Base-by-base conservation (phyloP, 2,797 vertebrate genomes). In the Kryptolebias ocellatus region DNA sequence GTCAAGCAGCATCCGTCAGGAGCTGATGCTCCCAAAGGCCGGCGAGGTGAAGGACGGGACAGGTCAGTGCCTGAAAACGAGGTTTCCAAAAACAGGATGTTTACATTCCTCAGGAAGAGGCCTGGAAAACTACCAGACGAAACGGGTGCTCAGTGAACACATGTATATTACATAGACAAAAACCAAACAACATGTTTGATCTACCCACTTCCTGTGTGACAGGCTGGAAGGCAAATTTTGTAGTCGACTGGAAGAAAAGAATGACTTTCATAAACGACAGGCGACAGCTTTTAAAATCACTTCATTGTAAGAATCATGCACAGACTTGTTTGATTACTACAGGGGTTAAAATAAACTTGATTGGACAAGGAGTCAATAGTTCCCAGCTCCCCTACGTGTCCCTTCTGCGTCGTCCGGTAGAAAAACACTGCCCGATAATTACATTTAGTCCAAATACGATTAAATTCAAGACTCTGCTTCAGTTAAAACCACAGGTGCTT, bases 171-270 rank as follows among this genome's bases (percentile, higher is more conserved):
- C 37, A 39, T 10, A 39, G 39, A 42, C 11, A 42, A 42, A 10
- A 20, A 24, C 4, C 1, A 47, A 1, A 47, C 9, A 14, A 60
- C 24, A 16, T 5, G 18, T 57, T 59, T 31, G 12, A 67, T 39
- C 17, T 2, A 59, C 12, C 42, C 24, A 57, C 62, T 82, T 85
- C 72, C 83, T 86, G 64, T 57, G 28, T 54, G 67, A 46, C 27
- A 68, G 20, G 49, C 55, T 47, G 42, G 71, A 52, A 42, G 46
- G 29, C 20, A 31, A 53, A 55, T 45, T 55, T 60, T 42, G 11
- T 12, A 12, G 10, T 12, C 14, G 39, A 42, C 11, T 3, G 11
- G 11, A 14, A 42, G 39, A 42, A 42, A 42, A 12, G 11, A 42
- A 1, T 9, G 37, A 39, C 10, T 39, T 39, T 39, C 20, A 24